Percentiles rank a stretch among this genome's conserved stretches.
Evolutionary conservation across 92 coral and sea anemone genomes (phyloP).

Genomic region (Umimayanthus kanabou): DNA sequence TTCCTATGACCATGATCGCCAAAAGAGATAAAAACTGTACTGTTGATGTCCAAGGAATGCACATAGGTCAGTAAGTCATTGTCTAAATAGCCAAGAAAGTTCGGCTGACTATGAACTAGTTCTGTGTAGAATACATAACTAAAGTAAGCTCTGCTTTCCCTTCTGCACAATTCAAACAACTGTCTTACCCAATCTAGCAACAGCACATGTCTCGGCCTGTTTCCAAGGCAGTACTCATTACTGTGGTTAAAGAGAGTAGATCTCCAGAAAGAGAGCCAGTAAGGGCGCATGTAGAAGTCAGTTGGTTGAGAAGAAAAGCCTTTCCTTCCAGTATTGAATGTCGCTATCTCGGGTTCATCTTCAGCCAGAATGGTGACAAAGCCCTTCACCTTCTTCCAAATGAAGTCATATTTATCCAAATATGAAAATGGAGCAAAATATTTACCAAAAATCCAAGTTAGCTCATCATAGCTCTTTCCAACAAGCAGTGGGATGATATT

Average conservation of each 20-base stretch:
- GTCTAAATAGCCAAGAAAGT: conserved; percentile 25
- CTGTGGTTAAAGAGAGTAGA: conserved; percentile 13
- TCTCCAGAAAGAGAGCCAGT: conserved; percentile 34
- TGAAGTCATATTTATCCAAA: conserved; percentile 29
- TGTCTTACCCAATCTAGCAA: conserved; percentile 26
- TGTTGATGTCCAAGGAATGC: conserved; percentile 19
- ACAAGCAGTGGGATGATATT: conserved; percentile 21
- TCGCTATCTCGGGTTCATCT: conserved; percentile 29
- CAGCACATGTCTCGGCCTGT: conserved; percentile 19
- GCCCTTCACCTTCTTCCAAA: conserved; percentile 29
- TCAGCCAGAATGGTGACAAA: conserved; percentile 26
- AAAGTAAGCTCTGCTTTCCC: conserved; percentile 3
- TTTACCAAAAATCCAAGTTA: conserved; percentile 33
- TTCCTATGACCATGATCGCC: conserved; percentile 38
- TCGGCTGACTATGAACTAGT: conserved; percentile 29
- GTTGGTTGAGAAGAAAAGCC: conserved; percentile 26
- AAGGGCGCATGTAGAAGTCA: conserved; percentile 40
- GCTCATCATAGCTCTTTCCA: conserved; percentile 32
- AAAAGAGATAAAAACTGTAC: conserved; percentile 5
- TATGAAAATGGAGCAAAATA: conserved; percentile 10
- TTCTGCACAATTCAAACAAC: conserved; percentile 19
- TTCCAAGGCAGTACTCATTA: conserved; percentile 33
- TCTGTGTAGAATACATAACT: conserved; percentile 35
- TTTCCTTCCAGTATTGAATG: conserved; percentile 36
- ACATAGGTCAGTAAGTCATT: conserved; percentile 10